Evolutionary conservation across 2,888 invertebrate genomes (phyloP).

Genomic region (Lottia gigantea): DNA sequence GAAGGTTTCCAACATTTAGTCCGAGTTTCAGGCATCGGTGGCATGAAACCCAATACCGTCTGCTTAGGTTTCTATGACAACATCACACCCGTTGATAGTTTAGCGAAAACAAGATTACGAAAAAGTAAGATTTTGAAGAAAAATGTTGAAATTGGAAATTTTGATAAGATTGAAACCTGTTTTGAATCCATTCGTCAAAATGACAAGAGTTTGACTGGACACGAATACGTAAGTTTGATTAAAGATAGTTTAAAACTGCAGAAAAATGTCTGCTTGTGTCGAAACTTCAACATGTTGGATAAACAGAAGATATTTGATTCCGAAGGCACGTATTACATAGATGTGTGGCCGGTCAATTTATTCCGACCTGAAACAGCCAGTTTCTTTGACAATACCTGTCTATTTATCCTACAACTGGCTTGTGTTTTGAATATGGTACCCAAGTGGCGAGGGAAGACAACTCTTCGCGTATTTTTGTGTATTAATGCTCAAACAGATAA

Average conservation of each 20-base stretch:
- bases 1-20: constrained; percentile 93
- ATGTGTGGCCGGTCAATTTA: constrained; percentile 97
- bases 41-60: constrained; percentile 97
- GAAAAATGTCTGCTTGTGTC: constrained; percentile 93
- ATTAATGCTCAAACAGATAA: constrained; percentile 55
- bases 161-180: constrained; percentile 37
- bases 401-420: constrained; percentile 96
- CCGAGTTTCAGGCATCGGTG: constrained; percentile 92
- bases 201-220: constrained; percentile 52
- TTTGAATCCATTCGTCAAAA: constrained; percentile 45
- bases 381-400: constrained; percentile 87
- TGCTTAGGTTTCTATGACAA: constrained; percentile 94
- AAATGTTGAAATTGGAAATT: constrained; percentile 34
- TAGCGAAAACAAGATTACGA: constrained; percentile 34
- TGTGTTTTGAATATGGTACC: constrained; percentile 90
- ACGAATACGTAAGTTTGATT: constrained; percentile 86
- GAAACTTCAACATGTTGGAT: constrained; percentile 88
- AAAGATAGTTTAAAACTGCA: constrained; percentile 89
- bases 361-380: constrained; percentile 82
- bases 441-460: constrained; percentile 76
- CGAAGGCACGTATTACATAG: constrained; percentile 80
- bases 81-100: constrained; percentile 75
- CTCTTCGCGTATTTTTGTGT: constrained; percentile 88
- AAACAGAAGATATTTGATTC: constrained; percentile 81
- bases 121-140: constrained; percentile 42